Evolutionary conservation across 92 coral and sea anemone genomes (phyloP), one percentile per base, ranked within the genome.

Genomic region (Umimayanthus kanabou): DNA sequence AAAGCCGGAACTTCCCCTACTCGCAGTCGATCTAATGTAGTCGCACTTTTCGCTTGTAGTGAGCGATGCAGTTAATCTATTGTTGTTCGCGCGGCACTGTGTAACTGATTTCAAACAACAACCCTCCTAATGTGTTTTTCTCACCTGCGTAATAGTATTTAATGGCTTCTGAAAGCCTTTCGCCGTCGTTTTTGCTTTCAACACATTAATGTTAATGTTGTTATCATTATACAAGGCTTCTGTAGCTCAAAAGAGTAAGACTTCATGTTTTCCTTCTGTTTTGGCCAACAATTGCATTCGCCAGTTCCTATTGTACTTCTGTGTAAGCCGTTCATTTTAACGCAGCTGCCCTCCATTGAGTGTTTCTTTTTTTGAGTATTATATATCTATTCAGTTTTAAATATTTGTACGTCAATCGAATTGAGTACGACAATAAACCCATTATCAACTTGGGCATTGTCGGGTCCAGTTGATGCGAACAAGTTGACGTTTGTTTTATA

Each of bases 321-420:
- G 25, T 53, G 77, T 83, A 83, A 83, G 74, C 87, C 87, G 87
- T 83, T 83, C 79, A 69, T 83, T 83, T 75, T 28, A 70, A 29
- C 47, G 39, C 87, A 83, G 77, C 87, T 83, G 87, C 79, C 77
- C 5, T 83, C 77, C 42, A 83, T 71, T 83, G 77, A 83, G 74
- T 67, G 87, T 83, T 83, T 71, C 87, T 42, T 45, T 83, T 83
- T 70, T 83, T 83, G 70, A 83, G 87, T 83, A 83, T 83, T 83
- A 83, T 69, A 83, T 83, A 83, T 42, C 87, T 73, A 72, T 83
- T 83, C 77, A 70, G 87, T 83, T 83, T 83, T 83, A 83, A 83
- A 83, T 83, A 83, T 83, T 83, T 83, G 87, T 69, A 83, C 28
- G 87, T 83, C 87, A 83, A 83, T 83, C 67, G 66, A 83, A 45